Evolutionary conservation across 2,888 invertebrate species (phyloP), one percentile per base, ranked within the genome.

Genomic region (Tyria jacobaeae): DNA sequence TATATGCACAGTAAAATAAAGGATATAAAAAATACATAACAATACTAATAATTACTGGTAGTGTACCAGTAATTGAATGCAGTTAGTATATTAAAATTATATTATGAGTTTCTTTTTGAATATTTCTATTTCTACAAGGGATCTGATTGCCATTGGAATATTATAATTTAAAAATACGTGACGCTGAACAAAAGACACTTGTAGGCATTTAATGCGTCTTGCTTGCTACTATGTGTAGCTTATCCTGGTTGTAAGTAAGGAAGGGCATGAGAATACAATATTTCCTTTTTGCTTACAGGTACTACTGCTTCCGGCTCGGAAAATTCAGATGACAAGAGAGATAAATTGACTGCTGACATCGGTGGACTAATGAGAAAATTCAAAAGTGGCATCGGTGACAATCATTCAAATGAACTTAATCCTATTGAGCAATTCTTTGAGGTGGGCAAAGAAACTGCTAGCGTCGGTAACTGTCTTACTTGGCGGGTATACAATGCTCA

Each of bases 401-500:
- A 80, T 70, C 49, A 72, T 66, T 81, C 85, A 3, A 56, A 89
- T 70, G 97, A 97, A 81, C 95, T 95, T 78, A 97, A 97, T 90
- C 98, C 98, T 44, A 98, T 99, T 82, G 95, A 96, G 84, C 96
- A 97, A 83, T 96, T 96, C 90, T 99, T 97, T 89, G 97, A 98
- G 76, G 96, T 99, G 71, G 97, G 98, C 57, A 96, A 97, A 80
- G 97, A 97, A 84, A 94, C 95, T 58, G 96, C 96, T 61, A 96
- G 96, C 63, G 97, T 96, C 2, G 99, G 99, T 0, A 98, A 98
- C 0, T 98, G 98, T 80, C 95, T 97, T 73, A 96, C 97, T 52
- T 99, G 99, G 99, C 96, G 96, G 82, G 97, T 99, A 70, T 97
- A 97, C 87, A 98, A 99, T 76, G 99, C 97, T 1, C 96, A 96